These are phyloP conservation scores for Enteromius mattozi DNA, from an alignment of 2,797 vertebrate genomes.

Conservation along the genomic window DNA sequence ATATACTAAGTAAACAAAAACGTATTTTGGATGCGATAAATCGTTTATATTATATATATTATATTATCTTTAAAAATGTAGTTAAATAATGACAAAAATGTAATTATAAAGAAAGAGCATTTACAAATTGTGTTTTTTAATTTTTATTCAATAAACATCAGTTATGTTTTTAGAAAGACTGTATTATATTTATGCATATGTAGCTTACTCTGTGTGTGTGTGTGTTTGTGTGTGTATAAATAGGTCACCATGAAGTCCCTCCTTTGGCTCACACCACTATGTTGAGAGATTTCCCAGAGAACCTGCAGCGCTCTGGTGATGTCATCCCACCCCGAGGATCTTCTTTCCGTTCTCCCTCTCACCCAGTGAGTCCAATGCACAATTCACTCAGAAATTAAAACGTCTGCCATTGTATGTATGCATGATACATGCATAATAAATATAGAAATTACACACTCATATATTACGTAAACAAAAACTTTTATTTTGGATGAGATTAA, in stretches of 20 bases:
- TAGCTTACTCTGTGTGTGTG: constrained; percentile 49
- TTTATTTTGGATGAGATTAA: no score
- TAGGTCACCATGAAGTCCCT: constrained; percentile 93
- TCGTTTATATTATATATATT: not conserved
- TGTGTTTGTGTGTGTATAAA: constrained; percentile 30
- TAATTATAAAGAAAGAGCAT: not conserved
- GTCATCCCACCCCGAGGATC: constrained; percentile 75
- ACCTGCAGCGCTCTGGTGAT: constrained; percentile 78
- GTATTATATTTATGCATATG: constrained; percentile 7
- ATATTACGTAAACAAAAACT: no score
- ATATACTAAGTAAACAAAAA: no score
- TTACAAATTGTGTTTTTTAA: not conserved
- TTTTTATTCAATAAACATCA: not conserved
- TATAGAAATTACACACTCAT: no score
- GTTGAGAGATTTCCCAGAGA: constrained; percentile 86
- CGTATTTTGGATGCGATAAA: no score
- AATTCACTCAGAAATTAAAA: not conserved
- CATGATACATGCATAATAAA: no score
- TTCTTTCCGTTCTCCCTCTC: constrained; percentile 57
- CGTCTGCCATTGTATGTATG: not conserved
- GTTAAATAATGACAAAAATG: not conserved
- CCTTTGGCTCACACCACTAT: constrained; percentile 95
- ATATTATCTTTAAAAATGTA: not conserved
- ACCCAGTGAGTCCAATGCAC: constrained; percentile 77
- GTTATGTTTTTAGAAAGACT: not conserved